These are phyloP conservation scores for Antechinus flavipes DNA, from an alignment of 2,113 vertebrate species.

Conservation along the genomic window DNA sequence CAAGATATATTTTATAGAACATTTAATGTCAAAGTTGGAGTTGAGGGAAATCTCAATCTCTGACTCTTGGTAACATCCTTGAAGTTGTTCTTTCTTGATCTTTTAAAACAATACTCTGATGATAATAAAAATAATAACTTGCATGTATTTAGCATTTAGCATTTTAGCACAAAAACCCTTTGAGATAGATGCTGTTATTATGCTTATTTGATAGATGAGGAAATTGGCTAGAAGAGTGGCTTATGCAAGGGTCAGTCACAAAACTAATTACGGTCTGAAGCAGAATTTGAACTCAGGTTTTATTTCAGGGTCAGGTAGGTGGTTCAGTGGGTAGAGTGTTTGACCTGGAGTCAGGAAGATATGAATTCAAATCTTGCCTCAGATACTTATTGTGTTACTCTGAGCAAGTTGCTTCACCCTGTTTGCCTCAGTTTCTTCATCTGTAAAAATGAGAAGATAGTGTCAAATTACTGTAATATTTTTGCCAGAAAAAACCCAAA, in stretches of 20 bases:
- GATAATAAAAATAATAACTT: background rate
- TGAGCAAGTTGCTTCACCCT: background rate
- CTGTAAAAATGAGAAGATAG: background rate
- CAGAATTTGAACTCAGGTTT: background rate
- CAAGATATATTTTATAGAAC: background rate
- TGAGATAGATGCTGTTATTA: background rate
- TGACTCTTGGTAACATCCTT: background rate
- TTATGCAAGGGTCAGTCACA: background rate
- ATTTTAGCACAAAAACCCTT: background rate
- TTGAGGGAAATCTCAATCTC: background rate
- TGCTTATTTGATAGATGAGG: background rate
- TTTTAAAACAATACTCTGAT: background rate
- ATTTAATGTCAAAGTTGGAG: background rate
- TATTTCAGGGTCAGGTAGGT: background rate
- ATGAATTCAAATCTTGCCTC: background rate
- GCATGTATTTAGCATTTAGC: background rate
- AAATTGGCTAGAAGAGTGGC: background rate
- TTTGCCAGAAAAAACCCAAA: background rate
- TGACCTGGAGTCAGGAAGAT: background rate
- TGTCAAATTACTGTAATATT: no score
- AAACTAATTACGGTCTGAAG: background rate
- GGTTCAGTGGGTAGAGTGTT: background rate
- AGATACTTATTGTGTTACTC: background rate
- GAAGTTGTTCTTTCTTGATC: background rate
- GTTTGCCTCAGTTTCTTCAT: background rate